These are phyloP conservation scores for Orthosia cruda DNA, from an alignment of 2,888 invertebrate species.

Conservation along the genomic window DNA sequence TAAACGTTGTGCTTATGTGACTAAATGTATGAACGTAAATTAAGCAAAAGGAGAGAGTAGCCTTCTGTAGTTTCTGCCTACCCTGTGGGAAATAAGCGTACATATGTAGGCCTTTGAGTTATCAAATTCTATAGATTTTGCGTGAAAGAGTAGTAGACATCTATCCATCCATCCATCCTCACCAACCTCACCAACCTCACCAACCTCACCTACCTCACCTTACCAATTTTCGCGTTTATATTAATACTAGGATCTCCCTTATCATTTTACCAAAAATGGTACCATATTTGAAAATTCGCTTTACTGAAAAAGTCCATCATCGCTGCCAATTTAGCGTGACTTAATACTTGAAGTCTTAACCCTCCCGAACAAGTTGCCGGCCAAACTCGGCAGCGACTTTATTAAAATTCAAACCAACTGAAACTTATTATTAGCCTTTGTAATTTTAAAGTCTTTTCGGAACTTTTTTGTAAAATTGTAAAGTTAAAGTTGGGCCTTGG, in stretches of 20 bases:
- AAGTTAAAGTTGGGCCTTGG: conserved; percentile 29
- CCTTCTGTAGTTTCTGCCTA: too few species aligned
- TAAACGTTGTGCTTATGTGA: too few species aligned
- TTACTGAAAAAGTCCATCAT: conserved; percentile 45
- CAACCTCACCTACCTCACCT: too few species aligned
- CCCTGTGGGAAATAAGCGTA: too few species aligned
- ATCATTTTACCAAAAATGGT: background rate
- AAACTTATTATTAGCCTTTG: conserved; percentile 74
- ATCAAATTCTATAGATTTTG: too few species aligned
- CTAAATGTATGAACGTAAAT: too few species aligned
- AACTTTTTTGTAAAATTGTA: conserved; percentile 44
- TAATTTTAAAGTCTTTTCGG: conserved; percentile 67
- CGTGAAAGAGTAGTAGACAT: too few species aligned
- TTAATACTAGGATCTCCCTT: background rate
- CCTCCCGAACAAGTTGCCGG: conserved; percentile 59
- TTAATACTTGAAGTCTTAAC: conserved; percentile 71
- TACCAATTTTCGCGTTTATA: background rate
- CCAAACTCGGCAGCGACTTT: conserved; percentile 71
- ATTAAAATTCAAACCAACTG: conserved; percentile 79
- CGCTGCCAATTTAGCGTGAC: conserved; percentile 69
- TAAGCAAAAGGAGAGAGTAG: too few species aligned
- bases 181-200: background rate
- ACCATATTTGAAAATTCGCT: conserved; percentile 3
- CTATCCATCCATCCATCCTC: too few species aligned
- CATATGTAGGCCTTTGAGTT: too few species aligned